Evolutionary conservation across 1,140 invertebrate genomes (phyloP).

Genomic region (Pachyrhynchus sulphureomaculatus): DNA sequence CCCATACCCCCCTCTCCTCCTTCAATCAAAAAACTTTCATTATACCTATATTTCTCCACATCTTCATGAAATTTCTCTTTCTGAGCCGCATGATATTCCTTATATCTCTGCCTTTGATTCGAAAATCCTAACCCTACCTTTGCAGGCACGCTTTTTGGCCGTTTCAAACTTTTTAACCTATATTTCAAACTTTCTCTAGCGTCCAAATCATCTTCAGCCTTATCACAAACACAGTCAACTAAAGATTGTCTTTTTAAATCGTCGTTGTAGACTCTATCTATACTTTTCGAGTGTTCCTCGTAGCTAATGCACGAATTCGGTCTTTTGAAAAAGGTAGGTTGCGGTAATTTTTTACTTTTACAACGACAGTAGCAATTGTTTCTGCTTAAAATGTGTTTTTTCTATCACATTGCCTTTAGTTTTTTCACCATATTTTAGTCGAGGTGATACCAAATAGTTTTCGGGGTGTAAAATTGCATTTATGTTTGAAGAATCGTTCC

Average conservation of each 20-base stretch:
- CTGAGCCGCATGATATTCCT: constrained; percentile 13
- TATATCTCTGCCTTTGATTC: constrained; percentile 25
- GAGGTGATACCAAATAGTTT: background rate
- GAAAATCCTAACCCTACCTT: constrained; percentile 2
- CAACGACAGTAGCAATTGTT: constrained; percentile 32
- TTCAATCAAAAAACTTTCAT: background rate
- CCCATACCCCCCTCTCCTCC: background rate
- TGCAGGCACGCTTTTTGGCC: background rate
- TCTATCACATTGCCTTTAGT: constrained; percentile 18
- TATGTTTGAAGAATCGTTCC: constrained; percentile 34
- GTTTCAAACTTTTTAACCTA: background rate
- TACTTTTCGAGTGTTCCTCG: background rate
- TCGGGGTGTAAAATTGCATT: constrained; percentile 29
- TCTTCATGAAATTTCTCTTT: constrained; percentile 1
- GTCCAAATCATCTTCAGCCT: background rate
- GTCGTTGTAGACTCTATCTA: background rate
- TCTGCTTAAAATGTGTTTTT: constrained; percentile 20
- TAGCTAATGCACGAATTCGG: constrained; percentile 21
- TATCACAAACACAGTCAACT: constrained; percentile 1
- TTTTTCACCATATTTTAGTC: constrained; percentile 20
- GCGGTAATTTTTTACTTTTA: constrained; percentile 19
- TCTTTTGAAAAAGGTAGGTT: constrained; percentile 21
- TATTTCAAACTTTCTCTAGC: background rate
- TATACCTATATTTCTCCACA: background rate
- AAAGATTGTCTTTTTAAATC: constrained; percentile 10